These are phyloP conservation scores for Hirtodrosophila cameraria DNA, from an alignment of 2,888 invertebrate genomes.

Conservation along the genomic window DNA sequence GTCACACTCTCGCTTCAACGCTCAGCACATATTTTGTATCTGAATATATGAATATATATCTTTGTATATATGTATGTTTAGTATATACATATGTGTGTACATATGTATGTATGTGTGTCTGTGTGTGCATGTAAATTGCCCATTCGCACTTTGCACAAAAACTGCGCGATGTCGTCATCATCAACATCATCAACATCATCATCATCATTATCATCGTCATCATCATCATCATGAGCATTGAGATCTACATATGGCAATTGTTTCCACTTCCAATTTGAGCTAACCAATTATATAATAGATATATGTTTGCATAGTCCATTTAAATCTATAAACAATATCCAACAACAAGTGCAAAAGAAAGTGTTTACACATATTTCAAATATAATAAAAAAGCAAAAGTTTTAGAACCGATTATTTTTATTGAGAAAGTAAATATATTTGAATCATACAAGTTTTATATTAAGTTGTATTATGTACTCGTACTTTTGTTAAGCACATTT, in stretches of 20 bases:
- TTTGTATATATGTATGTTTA: constrained; percentile 14
- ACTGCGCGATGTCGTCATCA: constrained; percentile 59
- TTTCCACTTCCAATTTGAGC: constrained; percentile 62
- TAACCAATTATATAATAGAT: constrained; percentile 54
- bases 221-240: constrained; percentile 21
- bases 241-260: constrained; percentile 64
- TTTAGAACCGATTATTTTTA: no score
- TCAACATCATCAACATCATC: constrained; percentile 27
- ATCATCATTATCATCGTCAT: constrained; percentile 9
- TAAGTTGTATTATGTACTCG: no score
- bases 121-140: constrained; percentile 54
- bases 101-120: constrained; percentile 23
- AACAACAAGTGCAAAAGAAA: no score
- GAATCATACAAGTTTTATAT: no score
- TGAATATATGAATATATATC: constrained; percentile 30
- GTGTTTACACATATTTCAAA: neutral
- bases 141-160: constrained; percentile 63
- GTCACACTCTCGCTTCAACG: constrained; percentile 41
- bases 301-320: neutral
- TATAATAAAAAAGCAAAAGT: no score
- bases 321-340: no score
- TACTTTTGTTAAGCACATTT: no score
- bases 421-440: no score
- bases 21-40: constrained; percentile 16
- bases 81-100: no score